phyloP scores from a whole-genome alignment of 2,888 invertebrate species.

The Torymus aiolomorphi region DNA sequence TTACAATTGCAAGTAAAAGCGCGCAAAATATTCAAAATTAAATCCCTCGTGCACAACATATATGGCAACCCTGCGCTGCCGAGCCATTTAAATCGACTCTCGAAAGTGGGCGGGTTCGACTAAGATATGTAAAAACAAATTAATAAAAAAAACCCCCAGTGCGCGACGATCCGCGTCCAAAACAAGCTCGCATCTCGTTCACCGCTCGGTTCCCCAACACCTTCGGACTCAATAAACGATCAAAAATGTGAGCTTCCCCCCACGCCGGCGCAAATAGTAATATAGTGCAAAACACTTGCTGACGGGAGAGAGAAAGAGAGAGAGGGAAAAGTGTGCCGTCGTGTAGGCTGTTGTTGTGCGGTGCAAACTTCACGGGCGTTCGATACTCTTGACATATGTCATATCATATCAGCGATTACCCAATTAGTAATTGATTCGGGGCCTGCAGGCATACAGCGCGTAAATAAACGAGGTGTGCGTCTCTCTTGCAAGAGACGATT shows the following conservation, averaged over 20 bases:
- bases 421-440: constrained; percentile 55
- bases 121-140: constrained; percentile 36
- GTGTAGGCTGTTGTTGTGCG: constrained; percentile 19
- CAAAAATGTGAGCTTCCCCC: constrained; percentile 4
- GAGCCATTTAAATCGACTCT: constrained; percentile 41
- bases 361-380: constrained; percentile 61
- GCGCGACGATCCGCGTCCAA: no score
- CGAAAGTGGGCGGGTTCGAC: constrained; percentile 44
- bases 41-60: no score
- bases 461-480: no score
- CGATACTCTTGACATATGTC: constrained; percentile 66
- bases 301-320: no score
- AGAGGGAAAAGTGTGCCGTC: no score
- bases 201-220: neutral
- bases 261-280: no score
- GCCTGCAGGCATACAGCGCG: neutral
- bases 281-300: no score
- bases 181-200: neutral
- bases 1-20: no score
- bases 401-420: constrained; percentile 62
- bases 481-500: no score
- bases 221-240: neutral
- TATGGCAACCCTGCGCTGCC: constrained; percentile 4
- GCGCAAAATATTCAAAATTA: neutral
- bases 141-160: constrained; percentile 9